phyloP scores from a whole-genome alignment of 2,888 invertebrate species.

The Lochmaea capreae region DNA sequence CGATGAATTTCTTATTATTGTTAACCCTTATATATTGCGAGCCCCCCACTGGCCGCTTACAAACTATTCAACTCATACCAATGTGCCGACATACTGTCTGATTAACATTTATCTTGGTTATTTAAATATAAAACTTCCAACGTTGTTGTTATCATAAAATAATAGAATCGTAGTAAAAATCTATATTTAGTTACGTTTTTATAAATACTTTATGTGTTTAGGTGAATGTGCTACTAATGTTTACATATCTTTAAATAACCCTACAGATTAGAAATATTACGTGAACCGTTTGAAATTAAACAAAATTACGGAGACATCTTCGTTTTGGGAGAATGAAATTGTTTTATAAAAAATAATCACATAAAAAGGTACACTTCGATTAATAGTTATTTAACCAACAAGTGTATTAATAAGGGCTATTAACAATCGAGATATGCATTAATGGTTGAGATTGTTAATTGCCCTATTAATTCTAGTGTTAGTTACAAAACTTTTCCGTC shows the following conservation, averaged over 20 bases:
- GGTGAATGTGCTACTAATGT: slow-evolving; percentile 9
- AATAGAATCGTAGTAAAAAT: slow-evolving; percentile 13
- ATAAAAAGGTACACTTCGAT: neutral
- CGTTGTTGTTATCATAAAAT: slow-evolving; percentile 11
- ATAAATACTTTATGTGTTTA: slow-evolving; percentile 12
- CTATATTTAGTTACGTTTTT: slow-evolving; percentile 16
- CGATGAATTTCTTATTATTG: too few relatives aligned
- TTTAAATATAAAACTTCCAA: neutral
- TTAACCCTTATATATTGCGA: too few relatives aligned
- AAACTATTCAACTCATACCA: neutral
- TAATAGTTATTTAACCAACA: too few relatives aligned
- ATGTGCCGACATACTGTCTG: neutral
- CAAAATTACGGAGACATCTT: neutral
- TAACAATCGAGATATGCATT: too few relatives aligned
- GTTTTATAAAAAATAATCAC: neutral
- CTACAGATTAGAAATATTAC: neutral
- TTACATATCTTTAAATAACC: slow-evolving; percentile 12
- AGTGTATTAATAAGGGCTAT: too few relatives aligned
- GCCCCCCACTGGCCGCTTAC: neutral
- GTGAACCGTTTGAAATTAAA: neutral
- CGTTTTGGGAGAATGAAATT: neutral
- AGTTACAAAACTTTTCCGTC: too few relatives aligned
- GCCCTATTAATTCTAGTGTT: too few relatives aligned
- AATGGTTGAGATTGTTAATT: too few relatives aligned
- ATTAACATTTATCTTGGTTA: slow-evolving; percentile 12